phyloP scores from a whole-genome alignment of 1,140 invertebrate species.

The Diabrotica virgifera region DNA sequence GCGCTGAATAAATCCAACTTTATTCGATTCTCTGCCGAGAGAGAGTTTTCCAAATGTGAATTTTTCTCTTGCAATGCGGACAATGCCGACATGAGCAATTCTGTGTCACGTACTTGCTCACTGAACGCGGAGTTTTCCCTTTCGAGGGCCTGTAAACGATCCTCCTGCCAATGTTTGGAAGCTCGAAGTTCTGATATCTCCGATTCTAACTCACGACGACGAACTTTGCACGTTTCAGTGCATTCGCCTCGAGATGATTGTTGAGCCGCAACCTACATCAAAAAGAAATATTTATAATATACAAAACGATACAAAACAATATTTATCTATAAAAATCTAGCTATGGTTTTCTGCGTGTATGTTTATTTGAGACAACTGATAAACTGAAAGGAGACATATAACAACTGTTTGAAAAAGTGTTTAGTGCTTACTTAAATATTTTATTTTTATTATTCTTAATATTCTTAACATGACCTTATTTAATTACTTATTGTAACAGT shows the following conservation, averaged over 20 bases:
- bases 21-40: conserved; percentile 92
- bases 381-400: too few species aligned
- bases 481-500: too few species aligned
- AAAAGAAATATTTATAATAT: not conserved
- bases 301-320: too few species aligned
- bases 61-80: conserved; percentile 84
- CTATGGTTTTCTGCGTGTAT: too few species aligned
- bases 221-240: conserved; percentile 70
- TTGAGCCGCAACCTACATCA: conserved; percentile 36
- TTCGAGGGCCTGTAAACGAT: conserved; percentile 49
- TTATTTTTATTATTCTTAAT: too few species aligned
- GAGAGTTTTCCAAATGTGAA: conserved; percentile 82
- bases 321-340: too few species aligned
- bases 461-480: too few species aligned
- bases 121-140: conserved; percentile 39
- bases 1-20: conserved; percentile 96
- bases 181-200: conserved; percentile 72
- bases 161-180: conserved; percentile 74
- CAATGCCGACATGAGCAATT: conserved; percentile 77
- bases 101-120: conserved; percentile 73
- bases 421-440: too few species aligned
- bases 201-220: conserved; percentile 72
- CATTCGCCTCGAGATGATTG: conserved; percentile 61
- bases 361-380: too few species aligned
- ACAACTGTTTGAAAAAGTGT: too few species aligned